Percentiles rank a stretch among this genome's conserved stretches.
Conservation (phyloP, 2,113 vertebrate genomes). For the Symphodus melops region DNA sequence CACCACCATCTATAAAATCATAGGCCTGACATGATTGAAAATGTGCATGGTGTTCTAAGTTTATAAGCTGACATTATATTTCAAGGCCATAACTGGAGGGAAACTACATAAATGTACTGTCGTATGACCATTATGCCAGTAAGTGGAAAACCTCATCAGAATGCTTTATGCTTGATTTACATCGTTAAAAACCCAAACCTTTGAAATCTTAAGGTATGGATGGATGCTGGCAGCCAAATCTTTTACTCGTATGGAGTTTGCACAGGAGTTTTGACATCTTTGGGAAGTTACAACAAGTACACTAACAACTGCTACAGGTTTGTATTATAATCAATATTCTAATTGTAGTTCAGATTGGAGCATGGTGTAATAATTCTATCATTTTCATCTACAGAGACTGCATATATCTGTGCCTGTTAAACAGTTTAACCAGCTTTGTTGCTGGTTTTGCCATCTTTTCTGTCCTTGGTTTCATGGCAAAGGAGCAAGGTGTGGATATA, state of each 20-base stretch:
- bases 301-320: slow-evolving; percentile 85
- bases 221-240: slow-evolving; percentile 85
- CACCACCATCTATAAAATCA: not conserved
- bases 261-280: slow-evolving; percentile 80
- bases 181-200: not conserved
- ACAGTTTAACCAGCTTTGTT: slow-evolving; percentile 92
- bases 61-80: too few species aligned
- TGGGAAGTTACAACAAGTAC: slow-evolving; percentile 86
- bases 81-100: too few species aligned
- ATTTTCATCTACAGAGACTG: slow-evolving; percentile 83
- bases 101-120: too few species aligned
- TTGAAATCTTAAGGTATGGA: slow-evolving; percentile 78
- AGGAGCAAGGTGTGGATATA: slow-evolving; percentile 88
- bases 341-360: not conserved
- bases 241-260: slow-evolving; percentile 85
- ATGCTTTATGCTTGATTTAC: too few species aligned
- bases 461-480: slow-evolving; percentile 91
- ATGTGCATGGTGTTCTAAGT: not conserved
- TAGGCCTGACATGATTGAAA: not conserved
- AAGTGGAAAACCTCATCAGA: not conserved
- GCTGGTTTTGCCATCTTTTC: slow-evolving; percentile 96
- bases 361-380: not conserved
- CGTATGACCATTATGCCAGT: not conserved
- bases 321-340: slow-evolving; percentile 1
- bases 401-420: slow-evolving; percentile 90